phyloP scores from a whole-genome alignment of 2,888 invertebrate genomes.

The Exephanes ischioxanthus region DNA sequence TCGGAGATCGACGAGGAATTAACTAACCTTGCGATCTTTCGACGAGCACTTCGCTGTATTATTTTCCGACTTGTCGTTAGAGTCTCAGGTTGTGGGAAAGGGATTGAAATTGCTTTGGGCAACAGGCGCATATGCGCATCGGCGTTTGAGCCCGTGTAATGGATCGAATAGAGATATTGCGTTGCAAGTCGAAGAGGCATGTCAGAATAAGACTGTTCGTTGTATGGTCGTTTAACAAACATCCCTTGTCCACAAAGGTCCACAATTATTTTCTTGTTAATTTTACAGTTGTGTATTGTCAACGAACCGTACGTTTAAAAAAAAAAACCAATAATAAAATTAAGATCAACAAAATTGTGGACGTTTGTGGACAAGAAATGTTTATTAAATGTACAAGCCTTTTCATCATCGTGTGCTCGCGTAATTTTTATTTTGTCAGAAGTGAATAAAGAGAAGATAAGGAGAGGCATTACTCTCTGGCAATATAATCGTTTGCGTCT shows the following conservation, averaged over 20 bases:
- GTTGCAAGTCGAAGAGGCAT: slow-evolving; percentile 36
- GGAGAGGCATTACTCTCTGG: neutral
- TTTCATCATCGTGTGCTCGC: neutral
- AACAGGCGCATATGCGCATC: slow-evolving; percentile 61
- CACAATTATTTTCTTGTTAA: neutral
- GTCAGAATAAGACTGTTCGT: slow-evolving; percentile 61
- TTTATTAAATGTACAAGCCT: too few relatives aligned
- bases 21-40: slow-evolving; percentile 64
- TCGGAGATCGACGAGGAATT: slow-evolving; percentile 59
- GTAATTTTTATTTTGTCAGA: neutral
- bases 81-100: slow-evolving; percentile 46
- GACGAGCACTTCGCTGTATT: slow-evolving; percentile 61
- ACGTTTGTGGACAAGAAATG: too few relatives aligned
- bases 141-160: slow-evolving; percentile 58
- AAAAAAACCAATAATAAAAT: too few relatives aligned
- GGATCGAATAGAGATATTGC: slow-evolving; percentile 63
- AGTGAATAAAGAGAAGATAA: neutral
- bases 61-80: slow-evolving; percentile 44
- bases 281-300: neutral
- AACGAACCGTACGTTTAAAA: too few relatives aligned
- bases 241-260: too few relatives aligned
- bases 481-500: neutral
- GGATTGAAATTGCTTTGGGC: slow-evolving; percentile 59
- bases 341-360: too few relatives aligned
- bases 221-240: neutral